Evolutionary conservation across 2,113 vertebrate genomes (phyloP).

Genomic region (Campylomormyrus tamandua): DNA sequence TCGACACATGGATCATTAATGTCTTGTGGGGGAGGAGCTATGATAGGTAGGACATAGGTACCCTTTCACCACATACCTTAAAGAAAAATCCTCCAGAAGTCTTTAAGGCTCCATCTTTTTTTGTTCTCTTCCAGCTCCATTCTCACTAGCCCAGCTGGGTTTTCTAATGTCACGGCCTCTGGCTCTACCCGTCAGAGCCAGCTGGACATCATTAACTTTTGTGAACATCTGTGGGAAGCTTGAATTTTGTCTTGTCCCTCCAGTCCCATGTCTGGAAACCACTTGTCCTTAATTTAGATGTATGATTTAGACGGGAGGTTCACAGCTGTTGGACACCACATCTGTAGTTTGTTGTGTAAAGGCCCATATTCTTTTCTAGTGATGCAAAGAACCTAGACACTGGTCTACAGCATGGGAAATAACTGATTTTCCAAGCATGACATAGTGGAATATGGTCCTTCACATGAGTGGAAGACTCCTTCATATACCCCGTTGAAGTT

Average conservation of each 20-base stretch:
- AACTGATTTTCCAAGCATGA: neutral
- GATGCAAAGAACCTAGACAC: neutral
- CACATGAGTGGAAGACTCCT: neutral
- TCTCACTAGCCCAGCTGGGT: neutral
- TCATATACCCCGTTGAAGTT: neutral
- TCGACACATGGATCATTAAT: neutral
- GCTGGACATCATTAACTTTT: neutral
- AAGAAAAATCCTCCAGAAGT: neutral
- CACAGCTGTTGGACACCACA: neutral
- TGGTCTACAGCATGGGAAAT: neutral
- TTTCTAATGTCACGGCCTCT: neutral
- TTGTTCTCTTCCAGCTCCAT: neutral
- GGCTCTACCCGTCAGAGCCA: neutral
- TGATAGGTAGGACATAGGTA: neutral
- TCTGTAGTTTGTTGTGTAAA: neutral
- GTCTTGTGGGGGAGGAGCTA: neutral
- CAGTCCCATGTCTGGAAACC: neutral
- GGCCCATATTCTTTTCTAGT: neutral
- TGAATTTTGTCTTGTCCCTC: neutral
- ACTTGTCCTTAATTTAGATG: neutral
- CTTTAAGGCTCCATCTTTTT: neutral
- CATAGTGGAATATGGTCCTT: neutral
- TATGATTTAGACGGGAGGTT: neutral
- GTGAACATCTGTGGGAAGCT: neutral
- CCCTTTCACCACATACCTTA: neutral